Percentiles rank a stretch among this genome's conserved stretches.
Conservation (phyloP, 2,113 vertebrate species). For the Perca flavescens region DNA sequence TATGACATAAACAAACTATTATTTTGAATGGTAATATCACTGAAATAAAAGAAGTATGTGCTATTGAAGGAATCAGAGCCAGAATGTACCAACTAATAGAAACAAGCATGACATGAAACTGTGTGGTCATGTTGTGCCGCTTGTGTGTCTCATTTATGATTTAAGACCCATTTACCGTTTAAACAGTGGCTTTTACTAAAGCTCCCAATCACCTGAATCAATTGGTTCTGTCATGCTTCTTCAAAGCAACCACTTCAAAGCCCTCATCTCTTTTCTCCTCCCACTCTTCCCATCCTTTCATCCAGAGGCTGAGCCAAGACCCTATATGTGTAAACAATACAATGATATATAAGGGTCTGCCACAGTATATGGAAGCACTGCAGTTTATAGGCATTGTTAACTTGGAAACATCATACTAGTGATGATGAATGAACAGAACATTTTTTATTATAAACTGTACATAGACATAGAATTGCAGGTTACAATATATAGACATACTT, state of each 20-base stretch:
- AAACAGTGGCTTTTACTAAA: conserved; percentile 48
- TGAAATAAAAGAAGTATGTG: not conserved
- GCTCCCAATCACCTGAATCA: conserved; percentile 66
- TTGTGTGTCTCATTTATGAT: conserved; percentile 50
- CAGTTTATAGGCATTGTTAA: not conserved
- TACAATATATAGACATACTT: not conserved
- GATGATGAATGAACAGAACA: not conserved
- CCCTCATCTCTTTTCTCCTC: conserved; percentile 56
- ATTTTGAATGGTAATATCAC: not conserved
- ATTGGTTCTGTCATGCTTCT: conserved; percentile 59
- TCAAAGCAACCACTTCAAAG: conserved; percentile 64
- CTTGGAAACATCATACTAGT: not conserved
- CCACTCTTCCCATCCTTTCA: conserved; percentile 73
- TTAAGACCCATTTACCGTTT: conserved; percentile 45
- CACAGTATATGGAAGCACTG: not conserved
- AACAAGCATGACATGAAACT: conserved; percentile 41
- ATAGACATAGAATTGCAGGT: not conserved
- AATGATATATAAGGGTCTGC: conserved; percentile 13
- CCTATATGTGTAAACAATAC: conserved; percentile 20
- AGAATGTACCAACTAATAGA: conserved; percentile 29
- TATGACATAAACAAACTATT: not conserved
- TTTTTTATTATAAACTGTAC: not conserved
- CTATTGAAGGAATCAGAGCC: conserved; percentile 4
- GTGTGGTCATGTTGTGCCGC: conserved; percentile 36
- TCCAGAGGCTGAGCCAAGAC: conserved; percentile 24